Evolutionary conservation across 2,113 vertebrate genomes (phyloP).

Genomic region (Furnarius figulus): DNA sequence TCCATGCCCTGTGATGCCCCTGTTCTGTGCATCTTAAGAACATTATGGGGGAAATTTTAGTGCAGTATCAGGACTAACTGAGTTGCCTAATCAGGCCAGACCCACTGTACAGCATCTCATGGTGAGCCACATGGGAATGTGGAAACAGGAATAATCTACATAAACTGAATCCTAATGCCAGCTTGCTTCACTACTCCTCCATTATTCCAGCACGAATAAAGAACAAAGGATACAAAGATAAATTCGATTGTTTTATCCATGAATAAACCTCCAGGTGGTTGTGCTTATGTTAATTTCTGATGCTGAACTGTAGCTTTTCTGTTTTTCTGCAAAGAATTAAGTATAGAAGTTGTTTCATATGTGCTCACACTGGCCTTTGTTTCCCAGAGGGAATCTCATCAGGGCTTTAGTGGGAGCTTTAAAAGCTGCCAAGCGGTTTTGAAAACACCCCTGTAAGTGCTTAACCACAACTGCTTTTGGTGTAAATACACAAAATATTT

Average conservation of each 20-base stretch:
- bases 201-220: background rate
- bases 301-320: constrained; percentile 46
- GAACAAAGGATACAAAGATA: constrained; percentile 39
- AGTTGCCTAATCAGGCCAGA: background rate
- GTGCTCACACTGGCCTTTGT: constrained; percentile 48
- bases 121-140: rapidly evolving
- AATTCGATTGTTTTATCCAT: constrained; percentile 48
- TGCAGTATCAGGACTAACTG: background rate
- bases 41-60: background rate
- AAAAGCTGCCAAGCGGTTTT: background rate
- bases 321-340: constrained; percentile 38
- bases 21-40: background rate
- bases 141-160: background rate
- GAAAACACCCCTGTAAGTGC: background rate
- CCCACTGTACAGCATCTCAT: background rate
- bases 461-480: constrained; percentile 1
- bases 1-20: background rate
- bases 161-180: background rate
- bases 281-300: constrained; percentile 39
- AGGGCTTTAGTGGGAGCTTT: background rate
- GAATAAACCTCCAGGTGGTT: constrained; percentile 54
- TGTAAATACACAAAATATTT: constrained; percentile 58
- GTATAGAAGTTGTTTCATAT: constrained; percentile 14
- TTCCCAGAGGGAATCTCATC: constrained; percentile 12
- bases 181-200: background rate